These are phyloP conservation scores for Gorsachius magnificus DNA, from an alignment of 2,797 vertebrate genomes.

Conservation along the genomic window DNA sequence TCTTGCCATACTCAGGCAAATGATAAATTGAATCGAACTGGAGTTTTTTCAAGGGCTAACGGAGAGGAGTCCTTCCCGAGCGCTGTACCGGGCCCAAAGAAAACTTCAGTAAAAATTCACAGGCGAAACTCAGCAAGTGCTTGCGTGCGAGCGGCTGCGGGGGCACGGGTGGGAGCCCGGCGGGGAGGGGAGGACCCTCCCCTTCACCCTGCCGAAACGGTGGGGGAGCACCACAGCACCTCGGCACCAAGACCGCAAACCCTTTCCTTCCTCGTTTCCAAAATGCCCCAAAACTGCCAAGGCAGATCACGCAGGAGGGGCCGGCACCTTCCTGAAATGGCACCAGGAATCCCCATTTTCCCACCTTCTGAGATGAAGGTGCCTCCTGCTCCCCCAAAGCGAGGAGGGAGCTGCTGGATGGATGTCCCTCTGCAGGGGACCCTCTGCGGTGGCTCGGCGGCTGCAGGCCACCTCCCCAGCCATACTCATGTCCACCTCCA, in stretches of 20 bases:
- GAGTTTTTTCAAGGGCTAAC: not conserved
- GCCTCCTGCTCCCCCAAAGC: not conserved
- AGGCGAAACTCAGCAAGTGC: constrained; percentile 1
- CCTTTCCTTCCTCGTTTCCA: not conserved
- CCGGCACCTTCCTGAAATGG: not conserved
- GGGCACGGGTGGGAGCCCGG: not conserved
- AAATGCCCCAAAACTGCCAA: not conserved
- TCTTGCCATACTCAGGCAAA: constrained; percentile 2
- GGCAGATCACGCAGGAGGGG: not conserved
- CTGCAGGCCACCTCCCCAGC: not conserved
- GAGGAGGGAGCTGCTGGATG: not conserved
- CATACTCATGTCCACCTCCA: not conserved
- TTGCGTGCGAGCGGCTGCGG: rapidly evolving
- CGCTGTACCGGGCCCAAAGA: not conserved
- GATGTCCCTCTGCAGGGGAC: too few relatives aligned
- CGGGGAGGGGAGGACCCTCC: not conserved
- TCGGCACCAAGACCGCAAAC: not conserved
- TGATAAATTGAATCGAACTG: constrained; percentile 5
- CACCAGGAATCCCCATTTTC: not conserved
- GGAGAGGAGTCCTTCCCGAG: not conserved
- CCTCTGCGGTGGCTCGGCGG: rapidly evolving
- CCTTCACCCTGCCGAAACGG: not conserved
- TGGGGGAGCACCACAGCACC: not conserved
- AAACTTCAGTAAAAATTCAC: constrained; percentile 48
- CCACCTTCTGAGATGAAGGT: not conserved